phyloP scores from a whole-genome alignment of 2,797 vertebrate species.

The Odontamblyopus rebecca region DNA sequence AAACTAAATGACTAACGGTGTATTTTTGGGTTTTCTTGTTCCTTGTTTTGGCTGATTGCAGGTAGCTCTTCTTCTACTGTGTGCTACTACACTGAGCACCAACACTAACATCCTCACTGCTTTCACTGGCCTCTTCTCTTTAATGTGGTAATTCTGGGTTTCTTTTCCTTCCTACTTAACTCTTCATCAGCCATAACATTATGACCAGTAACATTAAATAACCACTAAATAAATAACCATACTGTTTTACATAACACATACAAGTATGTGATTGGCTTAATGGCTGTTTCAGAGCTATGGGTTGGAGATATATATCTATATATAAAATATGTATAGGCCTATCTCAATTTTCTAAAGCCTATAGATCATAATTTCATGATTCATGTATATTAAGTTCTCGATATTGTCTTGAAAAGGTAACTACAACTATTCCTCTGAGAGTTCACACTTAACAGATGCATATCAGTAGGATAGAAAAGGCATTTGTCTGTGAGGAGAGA shows the following conservation, averaged over 20 bases:
- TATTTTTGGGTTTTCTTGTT: constrained; percentile 43
- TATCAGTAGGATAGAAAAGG: not conserved
- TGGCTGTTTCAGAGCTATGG: too few species aligned
- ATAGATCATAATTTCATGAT: too few species aligned
- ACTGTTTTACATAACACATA: too few species aligned
- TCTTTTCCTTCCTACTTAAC: constrained; percentile 49
- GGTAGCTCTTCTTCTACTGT: constrained; percentile 95
- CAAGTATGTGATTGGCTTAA: too few species aligned
- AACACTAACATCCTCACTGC: constrained; percentile 96
- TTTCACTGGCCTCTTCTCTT: constrained; percentile 96
- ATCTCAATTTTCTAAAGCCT: too few species aligned
- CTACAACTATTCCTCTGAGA: not conserved
- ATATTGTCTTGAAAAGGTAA: not conserved
- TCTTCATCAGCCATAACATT: not conserved
- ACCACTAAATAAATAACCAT: not conserved
- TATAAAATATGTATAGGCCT: too few species aligned
- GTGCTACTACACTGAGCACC: constrained; percentile 98
- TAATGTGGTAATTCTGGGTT: constrained; percentile 89
- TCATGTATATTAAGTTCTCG: not conserved
- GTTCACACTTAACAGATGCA: not conserved
- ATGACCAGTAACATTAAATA: not conserved
- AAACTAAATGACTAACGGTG: not conserved
- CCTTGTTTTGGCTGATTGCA: constrained; percentile 71
- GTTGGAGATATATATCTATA: too few species aligned
- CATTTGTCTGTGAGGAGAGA: too few species aligned